A percentile compares a stretch with the other conserved stretches of the same genome.
These are phyloP conservation scores for Mohoua ochrocephala DNA, from an alignment of 2,113 vertebrate genomes.

Conservation along the genomic window DNA sequence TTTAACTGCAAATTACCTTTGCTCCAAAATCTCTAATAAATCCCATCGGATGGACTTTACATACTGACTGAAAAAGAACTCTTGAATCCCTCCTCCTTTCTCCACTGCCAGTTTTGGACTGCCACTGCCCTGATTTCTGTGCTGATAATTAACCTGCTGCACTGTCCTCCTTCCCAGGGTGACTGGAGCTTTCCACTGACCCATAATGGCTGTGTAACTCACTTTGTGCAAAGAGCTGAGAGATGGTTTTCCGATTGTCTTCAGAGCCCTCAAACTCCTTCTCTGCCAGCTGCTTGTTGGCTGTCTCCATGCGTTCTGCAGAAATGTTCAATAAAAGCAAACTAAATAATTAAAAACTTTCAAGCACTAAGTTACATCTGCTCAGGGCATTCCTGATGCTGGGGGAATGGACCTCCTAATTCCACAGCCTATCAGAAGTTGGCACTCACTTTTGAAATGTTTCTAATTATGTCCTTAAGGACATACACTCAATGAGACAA, in stretches of 20 bases:
- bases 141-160: neutral
- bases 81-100: neutral
- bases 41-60: neutral
- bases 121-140: neutral
- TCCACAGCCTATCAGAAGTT: neutral
- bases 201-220: conserved; percentile 50
- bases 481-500: neutral
- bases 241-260: conserved; percentile 96
- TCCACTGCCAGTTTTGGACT: neutral
- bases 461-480: neutral
- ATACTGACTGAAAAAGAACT: neutral
- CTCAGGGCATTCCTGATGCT: neutral
- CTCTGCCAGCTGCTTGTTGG: conserved; percentile 93
- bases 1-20: neutral
- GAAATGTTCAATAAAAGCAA: neutral
- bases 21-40: neutral
- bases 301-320: conserved; percentile 94
- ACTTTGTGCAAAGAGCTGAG: conserved; percentile 94
- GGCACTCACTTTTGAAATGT: neutral
- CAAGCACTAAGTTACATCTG: neutral
- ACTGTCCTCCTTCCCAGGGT: neutral
- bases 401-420: neutral
- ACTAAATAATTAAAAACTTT: neutral
- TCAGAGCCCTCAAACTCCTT: conserved; percentile 95
- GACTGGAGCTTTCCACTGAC: neutral